A percentile compares a stretch with the other conserved stretches of the same genome.
These are phyloP conservation scores for Hermaeophaga mercurialis DNA, from an alignment of 2,888 invertebrate genomes.

Conservation along the genomic window DNA sequence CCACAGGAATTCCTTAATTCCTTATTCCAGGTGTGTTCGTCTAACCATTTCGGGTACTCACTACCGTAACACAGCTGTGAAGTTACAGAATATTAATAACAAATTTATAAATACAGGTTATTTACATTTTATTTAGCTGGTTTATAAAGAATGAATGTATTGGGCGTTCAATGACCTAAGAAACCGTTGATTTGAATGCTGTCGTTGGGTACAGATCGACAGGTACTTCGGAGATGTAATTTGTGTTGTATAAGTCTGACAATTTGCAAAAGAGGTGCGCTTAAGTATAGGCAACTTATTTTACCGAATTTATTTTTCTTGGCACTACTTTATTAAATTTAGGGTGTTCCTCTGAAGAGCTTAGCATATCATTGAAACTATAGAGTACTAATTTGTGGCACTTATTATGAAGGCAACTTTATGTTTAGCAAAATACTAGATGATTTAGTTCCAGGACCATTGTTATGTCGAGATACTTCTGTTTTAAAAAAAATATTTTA, in stretches of 20 bases:
- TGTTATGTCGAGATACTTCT: too few species aligned
- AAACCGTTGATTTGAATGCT: constrained; percentile 35
- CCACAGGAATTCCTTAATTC: background rate
- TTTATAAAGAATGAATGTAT: constrained; percentile 30
- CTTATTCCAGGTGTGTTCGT: constrained; percentile 6
- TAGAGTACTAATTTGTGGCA: too few species aligned
- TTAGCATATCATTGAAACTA: too few species aligned
- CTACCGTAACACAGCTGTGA: constrained; percentile 43
- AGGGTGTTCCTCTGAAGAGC: too few species aligned
- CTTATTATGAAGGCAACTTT: too few species aligned
- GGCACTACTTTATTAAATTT: too few species aligned
- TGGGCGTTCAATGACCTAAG: constrained; percentile 41
- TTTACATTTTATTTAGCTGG: constrained; percentile 10
- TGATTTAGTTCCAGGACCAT: too few species aligned
- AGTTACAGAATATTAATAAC: constrained; percentile 43
- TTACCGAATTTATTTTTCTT: too few species aligned
- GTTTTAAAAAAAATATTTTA: too few species aligned
- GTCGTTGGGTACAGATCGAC: background rate
- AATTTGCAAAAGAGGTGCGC: too few species aligned
- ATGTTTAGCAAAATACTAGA: too few species aligned
- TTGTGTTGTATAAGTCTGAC: background rate
- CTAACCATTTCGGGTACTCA: constrained; percentile 8
- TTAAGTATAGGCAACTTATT: background rate
- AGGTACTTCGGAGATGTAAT: background rate
- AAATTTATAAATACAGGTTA: constrained; percentile 46